Percentiles rank a stretch among this genome's conserved stretches.
These are phyloP conservation scores for Aphis craccivora DNA, from an alignment of 1,140 invertebrate genomes.

Conservation along the genomic window DNA sequence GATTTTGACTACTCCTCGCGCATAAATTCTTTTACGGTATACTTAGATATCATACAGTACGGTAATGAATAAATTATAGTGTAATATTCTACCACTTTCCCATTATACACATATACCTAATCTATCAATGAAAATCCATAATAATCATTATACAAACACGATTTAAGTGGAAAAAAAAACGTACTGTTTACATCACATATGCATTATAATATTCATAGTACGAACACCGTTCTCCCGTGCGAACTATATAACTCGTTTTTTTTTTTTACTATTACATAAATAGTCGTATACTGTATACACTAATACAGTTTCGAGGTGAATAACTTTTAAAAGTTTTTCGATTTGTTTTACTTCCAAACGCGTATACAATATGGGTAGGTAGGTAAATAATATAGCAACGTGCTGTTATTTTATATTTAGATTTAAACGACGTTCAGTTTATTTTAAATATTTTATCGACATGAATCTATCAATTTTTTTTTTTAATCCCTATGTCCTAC, in stretches of 20 bases:
- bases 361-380: not conserved
- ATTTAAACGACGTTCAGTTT: not conserved
- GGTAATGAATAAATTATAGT: not conserved
- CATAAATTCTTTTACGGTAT: not conserved
- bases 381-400: not conserved
- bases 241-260: not conserved
- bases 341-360: constrained; percentile 26
- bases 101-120: too few relatives aligned
- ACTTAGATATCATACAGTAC: not conserved
- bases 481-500: not conserved
- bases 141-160: not conserved
- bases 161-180: not conserved
- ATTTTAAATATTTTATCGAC: not conserved
- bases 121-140: not conserved
- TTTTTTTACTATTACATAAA: not conserved
- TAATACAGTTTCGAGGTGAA: not conserved
- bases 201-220: not conserved
- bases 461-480: not conserved
- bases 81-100: not conserved
- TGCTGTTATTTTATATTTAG: not conserved
- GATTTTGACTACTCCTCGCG: not conserved
- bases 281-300: not conserved
- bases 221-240: not conserved
- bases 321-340: constrained; percentile 38
- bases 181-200: not conserved